Percentiles rank a stretch among this genome's conserved stretches.
These are phyloP conservation scores for Scaptomyza cyrtandrae DNA, from an alignment of 2,888 invertebrate genomes.

Conservation along the genomic window DNA sequence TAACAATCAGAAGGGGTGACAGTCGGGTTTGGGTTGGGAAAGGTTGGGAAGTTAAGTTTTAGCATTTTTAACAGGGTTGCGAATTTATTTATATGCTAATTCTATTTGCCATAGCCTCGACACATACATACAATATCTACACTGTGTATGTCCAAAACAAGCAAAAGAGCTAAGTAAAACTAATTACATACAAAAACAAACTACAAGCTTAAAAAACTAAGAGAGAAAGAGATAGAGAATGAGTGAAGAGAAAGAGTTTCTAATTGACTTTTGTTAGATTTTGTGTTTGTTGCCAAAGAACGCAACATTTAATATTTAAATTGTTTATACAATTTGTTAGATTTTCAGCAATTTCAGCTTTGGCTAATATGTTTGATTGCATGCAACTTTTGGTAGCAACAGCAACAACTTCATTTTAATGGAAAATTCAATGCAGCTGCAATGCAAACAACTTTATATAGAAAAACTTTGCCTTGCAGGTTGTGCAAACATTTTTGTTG, in stretches of 20 bases:
- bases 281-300: neutral
- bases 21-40: neutral
- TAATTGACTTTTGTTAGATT: conserved; percentile 25
- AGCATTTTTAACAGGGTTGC: conserved; percentile 44
- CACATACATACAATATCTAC: neutral
- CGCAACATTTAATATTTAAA: neutral
- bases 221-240: conserved; percentile 4
- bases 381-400: conserved; percentile 59
- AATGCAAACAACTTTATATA: conserved; percentile 51
- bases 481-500: conserved; percentile 1
- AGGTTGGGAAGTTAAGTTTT: conserved; percentile 2
- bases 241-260: conserved; percentile 11
- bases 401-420: conserved; percentile 38
- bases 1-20: conserved; percentile 22
- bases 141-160: conserved; percentile 5
- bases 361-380: conserved; percentile 57
- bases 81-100: conserved; percentile 72
- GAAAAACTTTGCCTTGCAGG: conserved; percentile 45
- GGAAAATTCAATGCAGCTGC: conserved; percentile 65
- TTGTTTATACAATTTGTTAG: neutral
- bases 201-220: conserved; percentile 23
- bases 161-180: conserved; percentile 37
- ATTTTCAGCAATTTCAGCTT: conserved; percentile 32
- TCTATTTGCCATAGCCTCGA: conserved; percentile 55
- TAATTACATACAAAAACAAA: conserved; percentile 39